Percentiles rank a stretch among this genome's conserved stretches.
These are phyloP conservation scores for Eucera pruinosa DNA, from an alignment of 2,888 invertebrate species.

Conservation along the genomic window DNA sequence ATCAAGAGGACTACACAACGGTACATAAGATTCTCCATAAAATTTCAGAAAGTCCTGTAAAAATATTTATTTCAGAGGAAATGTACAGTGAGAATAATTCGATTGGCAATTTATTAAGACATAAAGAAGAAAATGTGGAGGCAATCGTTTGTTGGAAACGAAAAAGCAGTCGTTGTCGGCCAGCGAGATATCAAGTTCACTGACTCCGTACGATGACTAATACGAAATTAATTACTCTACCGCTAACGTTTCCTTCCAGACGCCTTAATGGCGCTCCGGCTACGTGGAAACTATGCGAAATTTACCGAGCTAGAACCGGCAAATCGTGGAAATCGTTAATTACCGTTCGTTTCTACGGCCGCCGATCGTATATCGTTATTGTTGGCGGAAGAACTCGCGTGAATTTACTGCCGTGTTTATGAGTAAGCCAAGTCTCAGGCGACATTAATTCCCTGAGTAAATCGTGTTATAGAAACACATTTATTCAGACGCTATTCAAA, in stretches of 20 bases:
- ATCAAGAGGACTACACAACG: no score
- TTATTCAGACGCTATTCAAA: no score
- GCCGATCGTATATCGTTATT: slow-evolving; percentile 10
- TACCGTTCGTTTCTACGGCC: not conserved
- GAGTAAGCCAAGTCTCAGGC: not conserved
- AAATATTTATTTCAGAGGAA: no score
- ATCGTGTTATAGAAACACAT: not conserved
- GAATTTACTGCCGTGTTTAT: slow-evolving; percentile 13
- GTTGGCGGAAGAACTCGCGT: slow-evolving; percentile 3
- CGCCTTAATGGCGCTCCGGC: slow-evolving; percentile 32
- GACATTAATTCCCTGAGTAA: not conserved
- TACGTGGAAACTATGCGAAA: slow-evolving; percentile 39
- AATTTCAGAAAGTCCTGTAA: no score
- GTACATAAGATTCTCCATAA: no score
- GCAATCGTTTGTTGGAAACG: not conserved
- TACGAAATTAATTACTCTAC: slow-evolving; percentile 54
- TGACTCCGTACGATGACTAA: slow-evolving; percentile 51
- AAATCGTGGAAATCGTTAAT: slow-evolving; percentile 29
- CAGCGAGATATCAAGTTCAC: slow-evolving; percentile 45
- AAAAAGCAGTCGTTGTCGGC: slow-evolving; percentile 12
- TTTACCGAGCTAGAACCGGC: slow-evolving; percentile 32
- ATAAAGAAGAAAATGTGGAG: slow-evolving; percentile 3
- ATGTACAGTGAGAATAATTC: not conserved
- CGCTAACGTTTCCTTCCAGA: slow-evolving; percentile 42
- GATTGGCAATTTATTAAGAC: not conserved